These are phyloP conservation scores for Thermophis baileyi DNA, from an alignment of 2,113 vertebrate genomes.

Conservation along the genomic window DNA sequence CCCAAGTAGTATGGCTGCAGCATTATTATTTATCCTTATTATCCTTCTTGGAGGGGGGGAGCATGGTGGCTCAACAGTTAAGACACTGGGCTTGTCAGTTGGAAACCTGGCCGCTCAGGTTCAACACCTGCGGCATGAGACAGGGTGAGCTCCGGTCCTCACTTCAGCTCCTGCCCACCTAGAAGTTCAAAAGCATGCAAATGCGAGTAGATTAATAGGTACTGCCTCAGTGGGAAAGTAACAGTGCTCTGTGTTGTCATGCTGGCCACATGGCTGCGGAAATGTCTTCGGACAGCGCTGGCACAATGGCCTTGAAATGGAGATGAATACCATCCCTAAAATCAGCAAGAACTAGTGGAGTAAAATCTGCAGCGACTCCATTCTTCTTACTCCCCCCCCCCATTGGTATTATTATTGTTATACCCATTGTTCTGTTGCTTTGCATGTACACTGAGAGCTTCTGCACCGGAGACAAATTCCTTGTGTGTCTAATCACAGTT, in stretches of 20 bases:
- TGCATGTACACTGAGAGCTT: neutral
- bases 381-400: neutral
- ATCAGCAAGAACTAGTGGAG: neutral
- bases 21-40: neutral
- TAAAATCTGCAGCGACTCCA: neutral
- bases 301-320: neutral
- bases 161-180: neutral
- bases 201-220: neutral
- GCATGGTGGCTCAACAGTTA: neutral
- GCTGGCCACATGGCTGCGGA: neutral
- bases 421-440: neutral
- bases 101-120: neutral
- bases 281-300: neutral
- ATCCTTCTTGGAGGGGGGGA: neutral
- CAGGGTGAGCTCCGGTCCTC: neutral
- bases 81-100: neutral
- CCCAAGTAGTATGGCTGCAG: neutral
- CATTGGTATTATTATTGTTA: neutral
- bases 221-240: neutral
- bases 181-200: neutral
- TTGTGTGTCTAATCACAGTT: neutral
- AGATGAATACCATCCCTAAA: neutral
- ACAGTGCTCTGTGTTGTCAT: neutral
- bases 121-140: neutral
- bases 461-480: neutral